Conservation (phyloP, 2,113 vertebrate species). For the Nettapus auritus region DNA sequence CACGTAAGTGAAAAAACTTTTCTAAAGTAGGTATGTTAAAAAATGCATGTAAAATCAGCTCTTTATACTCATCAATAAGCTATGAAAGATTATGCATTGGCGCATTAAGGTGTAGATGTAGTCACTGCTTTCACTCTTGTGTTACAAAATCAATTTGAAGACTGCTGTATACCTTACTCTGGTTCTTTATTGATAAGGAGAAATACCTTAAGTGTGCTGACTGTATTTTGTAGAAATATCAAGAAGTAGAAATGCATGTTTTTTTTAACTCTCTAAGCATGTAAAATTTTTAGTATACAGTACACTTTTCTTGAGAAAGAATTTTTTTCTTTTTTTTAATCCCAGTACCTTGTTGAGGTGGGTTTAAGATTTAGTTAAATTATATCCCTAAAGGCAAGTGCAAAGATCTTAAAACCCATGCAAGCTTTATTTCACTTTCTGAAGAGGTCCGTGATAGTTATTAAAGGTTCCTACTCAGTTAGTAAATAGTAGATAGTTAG, state of each 20-base stretch:
- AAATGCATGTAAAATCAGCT: not conserved
- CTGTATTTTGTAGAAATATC: not conserved
- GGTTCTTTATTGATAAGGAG: not conserved
- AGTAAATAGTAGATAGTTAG: not conserved
- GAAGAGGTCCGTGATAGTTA: not conserved
- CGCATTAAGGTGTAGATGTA: not conserved
- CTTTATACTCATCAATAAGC: not conserved
- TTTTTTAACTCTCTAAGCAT: not conserved
- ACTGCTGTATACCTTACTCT: not conserved
- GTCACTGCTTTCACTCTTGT: not conserved
- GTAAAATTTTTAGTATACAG: accelerated
- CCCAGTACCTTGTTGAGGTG: not conserved
- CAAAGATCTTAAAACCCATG: not conserved
- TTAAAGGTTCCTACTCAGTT: not conserved
- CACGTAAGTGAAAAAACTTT: not conserved
- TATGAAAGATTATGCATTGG: not conserved
- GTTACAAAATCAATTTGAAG: not conserved
- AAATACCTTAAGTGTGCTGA: not conserved
- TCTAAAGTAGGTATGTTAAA: not conserved
- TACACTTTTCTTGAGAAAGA: not conserved
- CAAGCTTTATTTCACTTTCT: not conserved
- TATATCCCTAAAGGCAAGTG: not conserved
- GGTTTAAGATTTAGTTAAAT: not conserved
- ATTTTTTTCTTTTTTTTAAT: not conserved
- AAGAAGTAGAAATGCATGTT: not conserved